Percentiles rank a stretch among this genome's conserved stretches.
Conservation (phyloP, 2,113 vertebrate genomes). For the Leptobrachium ailaonicum region DNA sequence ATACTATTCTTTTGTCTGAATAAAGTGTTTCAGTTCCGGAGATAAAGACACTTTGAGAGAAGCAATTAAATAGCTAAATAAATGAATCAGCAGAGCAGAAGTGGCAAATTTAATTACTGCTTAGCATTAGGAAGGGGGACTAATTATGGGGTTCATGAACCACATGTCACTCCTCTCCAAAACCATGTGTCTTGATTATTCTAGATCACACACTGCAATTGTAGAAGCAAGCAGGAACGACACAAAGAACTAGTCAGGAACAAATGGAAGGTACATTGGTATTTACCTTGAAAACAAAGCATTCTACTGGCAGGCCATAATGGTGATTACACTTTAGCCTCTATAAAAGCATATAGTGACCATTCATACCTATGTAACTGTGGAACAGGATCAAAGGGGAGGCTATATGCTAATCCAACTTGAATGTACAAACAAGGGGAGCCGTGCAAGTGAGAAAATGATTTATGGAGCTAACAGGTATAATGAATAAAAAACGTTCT, state of each 20-base stretch:
- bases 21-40: constrained; percentile 80
- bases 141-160: constrained; percentile 80
- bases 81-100: constrained; percentile 86
- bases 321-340: too few species aligned
- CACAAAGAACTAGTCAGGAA: constrained; percentile 26
- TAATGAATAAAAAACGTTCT: too few species aligned
- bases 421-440: too few species aligned
- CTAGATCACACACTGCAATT: constrained; percentile 53
- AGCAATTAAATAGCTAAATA: constrained; percentile 82
- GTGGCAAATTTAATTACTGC: constrained; percentile 89
- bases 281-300: background rate
- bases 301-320: too few species aligned
- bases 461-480: too few species aligned
- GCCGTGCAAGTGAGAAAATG: too few species aligned
- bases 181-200: constrained; percentile 65
- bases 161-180: constrained; percentile 65
- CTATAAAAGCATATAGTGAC: too few species aligned
- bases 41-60: constrained; percentile 77
- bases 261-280: background rate
- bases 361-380: too few species aligned
- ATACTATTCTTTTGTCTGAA: constrained; percentile 61
- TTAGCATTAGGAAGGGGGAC: constrained; percentile 78
- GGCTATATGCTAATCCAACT: too few species aligned
- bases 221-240: constrained; percentile 13
- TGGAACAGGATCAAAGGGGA: too few species aligned